phyloP scores from a whole-genome alignment of 2,797 vertebrate species.

The Tangara arthus region DNA sequence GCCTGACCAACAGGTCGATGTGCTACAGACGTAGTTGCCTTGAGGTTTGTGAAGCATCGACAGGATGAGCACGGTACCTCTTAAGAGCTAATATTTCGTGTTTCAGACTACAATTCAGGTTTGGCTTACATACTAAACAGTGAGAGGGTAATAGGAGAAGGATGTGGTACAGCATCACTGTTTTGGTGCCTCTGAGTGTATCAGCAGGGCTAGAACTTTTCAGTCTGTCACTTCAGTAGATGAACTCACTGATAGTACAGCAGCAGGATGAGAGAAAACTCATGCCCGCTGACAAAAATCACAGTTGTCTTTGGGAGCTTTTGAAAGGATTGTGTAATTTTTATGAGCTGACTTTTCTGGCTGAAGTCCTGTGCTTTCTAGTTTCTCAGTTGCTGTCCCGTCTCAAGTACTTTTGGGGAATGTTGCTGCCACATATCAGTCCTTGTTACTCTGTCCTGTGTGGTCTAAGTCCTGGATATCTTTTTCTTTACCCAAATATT shows the following conservation, averaged over 20 bases:
- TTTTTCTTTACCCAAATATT: background rate
- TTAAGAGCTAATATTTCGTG: background rate
- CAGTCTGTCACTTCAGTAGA: background rate
- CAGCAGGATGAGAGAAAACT: background rate
- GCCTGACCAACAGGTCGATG: background rate
- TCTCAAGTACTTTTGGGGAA: background rate
- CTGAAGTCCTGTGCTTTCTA: background rate
- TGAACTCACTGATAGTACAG: background rate
- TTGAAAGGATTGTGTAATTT: background rate
- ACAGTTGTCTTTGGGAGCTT: background rate
- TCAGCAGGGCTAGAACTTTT: background rate
- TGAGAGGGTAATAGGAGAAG: background rate
- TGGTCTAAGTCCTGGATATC: background rate
- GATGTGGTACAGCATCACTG: background rate
- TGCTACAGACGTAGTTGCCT: accelerated
- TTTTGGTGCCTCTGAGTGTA: background rate
- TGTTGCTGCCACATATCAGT: background rate
- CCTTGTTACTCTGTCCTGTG: accelerated
- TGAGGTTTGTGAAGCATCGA: background rate
- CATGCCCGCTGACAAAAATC: accelerated
- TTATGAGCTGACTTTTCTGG: background rate
- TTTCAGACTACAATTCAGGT: background rate
- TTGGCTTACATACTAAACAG: background rate
- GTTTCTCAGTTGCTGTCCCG: background rate
- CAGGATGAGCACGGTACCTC: accelerated